Base-by-base conservation (phyloP, 2,888 invertebrate species). In the Deroplatys truncata region DNA sequence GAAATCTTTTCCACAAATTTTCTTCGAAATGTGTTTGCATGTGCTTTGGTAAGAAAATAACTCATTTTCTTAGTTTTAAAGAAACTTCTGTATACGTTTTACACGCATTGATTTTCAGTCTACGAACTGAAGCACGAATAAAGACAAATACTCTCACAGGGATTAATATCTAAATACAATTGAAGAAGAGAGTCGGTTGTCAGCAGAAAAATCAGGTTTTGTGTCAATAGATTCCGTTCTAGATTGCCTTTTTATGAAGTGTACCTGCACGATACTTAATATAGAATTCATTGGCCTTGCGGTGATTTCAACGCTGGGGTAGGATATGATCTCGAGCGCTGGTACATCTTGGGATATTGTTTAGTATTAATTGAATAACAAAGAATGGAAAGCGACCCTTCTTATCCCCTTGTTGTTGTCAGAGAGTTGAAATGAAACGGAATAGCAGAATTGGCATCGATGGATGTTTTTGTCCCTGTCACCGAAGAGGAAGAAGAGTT, bases 331-430 rank as follows among this genome's bases (percentile, higher is more conserved):
- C 56, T 72, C 7, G 56, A 72, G 20, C 56, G 56, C 56, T 43
- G 56, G 56, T 72, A 72, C 56, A 72, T 20, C 56, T 49, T 85
- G 43, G 25, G n/a, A 28, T 82, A 28, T 35, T 84, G 84, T 84
- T 84, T 31, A 82, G n/a, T 72, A 20, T 87, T 87, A 87, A 87
- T 87, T 82, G 87, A 87, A 87, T 82, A 31, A 87, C 87, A 87
- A 87, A 82, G 35, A 35, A 82, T 31, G 82, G 9, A 31, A 56
- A 31, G 15, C 31, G 31, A 72, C 56, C 56, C 56, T 72, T 72
- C 56, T 72, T 72, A 72, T 72, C 56, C 56, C 56, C 56, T 72
- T 15, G 5, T 20, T 72, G 56, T 72, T 72, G 56, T 72, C 56
- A 72, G 56, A 72, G 56, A 72, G 56, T 72, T 72, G 56, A 72